Evolutionary conservation across 2,113 vertebrate genomes (phyloP), one percentile per base, ranked within the genome.

Genomic region (Tragelaphus imberbis): DNA sequence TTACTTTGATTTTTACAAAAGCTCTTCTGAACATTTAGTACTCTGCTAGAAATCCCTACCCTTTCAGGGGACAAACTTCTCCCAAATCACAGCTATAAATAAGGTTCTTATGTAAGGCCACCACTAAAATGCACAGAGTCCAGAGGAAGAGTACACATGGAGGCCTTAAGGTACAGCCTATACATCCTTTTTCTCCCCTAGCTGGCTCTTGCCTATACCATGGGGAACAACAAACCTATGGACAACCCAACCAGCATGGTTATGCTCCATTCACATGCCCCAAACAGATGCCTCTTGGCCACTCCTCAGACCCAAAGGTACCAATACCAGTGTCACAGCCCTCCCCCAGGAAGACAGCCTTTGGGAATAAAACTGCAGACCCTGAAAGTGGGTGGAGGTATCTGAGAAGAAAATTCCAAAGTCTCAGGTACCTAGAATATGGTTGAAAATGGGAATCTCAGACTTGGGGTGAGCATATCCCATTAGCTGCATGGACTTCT

Each of bases 1-100:
- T 91, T 96, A 75, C 36, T 95, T 93, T 95, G 56, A 85, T 88
- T 91, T 95, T 93, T 96, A 88, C 47, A 49, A 30, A 88, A 80
- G 23, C 10, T 80, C 92, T 96, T 94, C 71, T 94, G 81, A 95
- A 88, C 8, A 84, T 51, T 90, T 16, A 71, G 27, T 47, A 33
- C 23, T 77, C 28, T 88, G 27, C 49, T 86, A 88, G 40, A 96
- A 95, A 84, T 11, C 8, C n/a, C 53, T 91, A 16, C 10, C n/a
- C n/a, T 36, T 58, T 87, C 36, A 82, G 33, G 30, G 17, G 4
- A 88, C 27, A 81, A 77, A 47, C 23, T 51, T 90, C n/a, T 75
- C 21, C 47, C 71, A 19, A 90, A 40, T 77, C 71, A 90, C 3
- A 28, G 27, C 51, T 82, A 84, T 82, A 82, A 97, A 36, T 53